Conservation (phyloP, 1,140 invertebrate genomes). For the Drosophila orosa region DNA sequence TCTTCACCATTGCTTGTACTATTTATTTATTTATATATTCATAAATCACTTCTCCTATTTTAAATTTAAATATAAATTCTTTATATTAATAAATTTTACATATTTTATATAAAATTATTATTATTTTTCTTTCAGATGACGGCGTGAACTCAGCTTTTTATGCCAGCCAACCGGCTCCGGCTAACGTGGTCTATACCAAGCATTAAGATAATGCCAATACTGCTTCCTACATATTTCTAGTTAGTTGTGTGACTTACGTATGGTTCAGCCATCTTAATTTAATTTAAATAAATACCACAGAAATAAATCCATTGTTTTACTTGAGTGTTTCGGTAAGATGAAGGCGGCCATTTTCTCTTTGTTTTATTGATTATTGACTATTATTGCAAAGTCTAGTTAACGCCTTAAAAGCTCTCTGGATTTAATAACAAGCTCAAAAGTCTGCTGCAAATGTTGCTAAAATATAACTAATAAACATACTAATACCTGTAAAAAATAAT, state of each 20-base stretch:
- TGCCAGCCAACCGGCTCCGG: slow-evolving; percentile 64
- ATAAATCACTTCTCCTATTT: not conserved
- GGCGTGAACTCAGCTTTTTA: slow-evolving; percentile 68
- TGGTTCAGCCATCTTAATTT: slow-evolving; percentile 40
- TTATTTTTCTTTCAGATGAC: slow-evolving; percentile 57
- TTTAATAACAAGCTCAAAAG: slow-evolving; percentile 50
- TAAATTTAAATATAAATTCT: not conserved
- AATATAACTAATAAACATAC: not conserved
- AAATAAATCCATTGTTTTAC: not conserved
- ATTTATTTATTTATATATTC: not conserved
- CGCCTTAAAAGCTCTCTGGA: slow-evolving; percentile 44
- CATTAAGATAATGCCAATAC: slow-evolving; percentile 36
- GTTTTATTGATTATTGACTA: slow-evolving; percentile 16
- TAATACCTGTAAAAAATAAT: not conserved
- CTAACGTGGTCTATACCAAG: slow-evolving; percentile 62
- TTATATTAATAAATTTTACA: not conserved
- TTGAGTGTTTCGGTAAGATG: not conserved
- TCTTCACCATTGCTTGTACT: not conserved
- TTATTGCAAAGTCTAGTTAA: slow-evolving; percentile 16
- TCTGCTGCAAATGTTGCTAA: slow-evolving; percentile 37
- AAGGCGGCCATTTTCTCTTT: slow-evolving; percentile 26
- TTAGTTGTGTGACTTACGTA: slow-evolving; percentile 7
- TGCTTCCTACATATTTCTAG: slow-evolving; percentile 13
- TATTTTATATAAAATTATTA: not conserved
- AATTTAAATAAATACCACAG: slow-evolving; percentile 16